Base-by-base conservation (phyloP, 2,113 vertebrate genomes). In the Calyptommatus sinebrachiatus region DNA sequence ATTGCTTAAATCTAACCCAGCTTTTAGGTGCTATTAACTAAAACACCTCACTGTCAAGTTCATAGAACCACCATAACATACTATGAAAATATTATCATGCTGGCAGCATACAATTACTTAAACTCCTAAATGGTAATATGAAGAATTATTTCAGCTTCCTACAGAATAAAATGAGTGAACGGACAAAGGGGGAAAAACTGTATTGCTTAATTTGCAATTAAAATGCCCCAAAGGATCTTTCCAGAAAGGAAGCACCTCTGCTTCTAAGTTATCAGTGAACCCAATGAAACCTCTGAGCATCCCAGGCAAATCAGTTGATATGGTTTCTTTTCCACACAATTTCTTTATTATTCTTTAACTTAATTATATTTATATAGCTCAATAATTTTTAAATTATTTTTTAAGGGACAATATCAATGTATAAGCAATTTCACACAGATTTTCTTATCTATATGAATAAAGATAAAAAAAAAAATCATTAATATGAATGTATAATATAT, bases 81-180 rank as follows among this genome's bases (percentile, higher is more conserved):
- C 70, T 83, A 31, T 46, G n/a, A 53, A 83, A 77, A 76, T n/a
- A 70, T 65, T 26, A 71, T 67, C 76, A 84, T 62, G 67, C 72
- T 86, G 88, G 82, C 66, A 26, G 78, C 81, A 81, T 61, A 81
- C 14, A 76, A 89, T 85, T 83, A 83, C 87, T 89, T 84, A 74
- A 84, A 76, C 82, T 87, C 82, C 68, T 75, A 76, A 76, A 46
- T 29, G 79, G 69, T 75, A 82, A 87, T 83, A 50, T 86, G 63
- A n/a, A 63, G 62, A n/a, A n/a, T n/a, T 65, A n/a, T 65, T 65
- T 89, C 81, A 89, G 84, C 50, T 72, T 28, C 75, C 61, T 50
- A 48, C 22, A 72, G 57, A 71, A 79, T 48, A 79, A 65, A 79
- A 63, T 24, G 18, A 68, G 11, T 46, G 14, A n/a, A 2, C 50